Evolutionary conservation across 37 sponge, comb jelly and placozoan genomes (phyloP).

Genomic region (Bolinopsis microptera): DNA sequence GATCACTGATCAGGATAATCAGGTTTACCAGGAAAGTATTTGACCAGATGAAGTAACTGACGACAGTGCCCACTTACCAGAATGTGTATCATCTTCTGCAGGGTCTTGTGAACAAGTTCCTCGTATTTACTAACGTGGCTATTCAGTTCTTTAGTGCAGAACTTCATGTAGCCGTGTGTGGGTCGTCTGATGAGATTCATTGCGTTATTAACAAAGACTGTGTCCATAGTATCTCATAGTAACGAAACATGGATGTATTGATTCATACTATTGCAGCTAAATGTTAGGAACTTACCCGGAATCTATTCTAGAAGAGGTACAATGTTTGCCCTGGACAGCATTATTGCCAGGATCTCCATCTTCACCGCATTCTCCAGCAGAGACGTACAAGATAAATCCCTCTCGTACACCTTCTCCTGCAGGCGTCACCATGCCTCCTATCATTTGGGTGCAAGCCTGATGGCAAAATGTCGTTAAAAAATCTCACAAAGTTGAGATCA

Average conservation of each 20-base stretch:
- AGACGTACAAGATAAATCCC: constrained; percentile 13
- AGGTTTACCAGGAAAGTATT: too few species aligned
- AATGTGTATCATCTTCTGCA: constrained; percentile 4
- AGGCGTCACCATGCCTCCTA: not conserved
- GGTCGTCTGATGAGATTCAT: not conserved
- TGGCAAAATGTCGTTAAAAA: too few species aligned
- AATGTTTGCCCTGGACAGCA: not conserved
- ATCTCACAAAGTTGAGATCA: not conserved
- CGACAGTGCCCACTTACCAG: too few species aligned
- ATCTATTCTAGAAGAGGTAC: not conserved
- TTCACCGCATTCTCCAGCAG: not conserved
- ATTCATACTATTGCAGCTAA: too few species aligned
- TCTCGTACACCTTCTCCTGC: not conserved
- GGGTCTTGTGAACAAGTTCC: not conserved
- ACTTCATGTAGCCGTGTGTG: not conserved
- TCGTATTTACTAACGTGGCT: not conserved
- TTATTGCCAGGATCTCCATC: not conserved
- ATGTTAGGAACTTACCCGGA: not conserved
- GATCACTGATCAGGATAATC: too few species aligned
- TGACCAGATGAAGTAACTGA: too few species aligned
- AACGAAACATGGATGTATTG: too few species aligned
- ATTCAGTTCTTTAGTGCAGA: not conserved
- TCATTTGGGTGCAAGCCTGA: not conserved
- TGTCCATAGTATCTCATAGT: too few species aligned
- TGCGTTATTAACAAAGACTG: too few species aligned